Conservation (phyloP, 2,797 vertebrate species). For the Hyperoplus immaculatus region DNA sequence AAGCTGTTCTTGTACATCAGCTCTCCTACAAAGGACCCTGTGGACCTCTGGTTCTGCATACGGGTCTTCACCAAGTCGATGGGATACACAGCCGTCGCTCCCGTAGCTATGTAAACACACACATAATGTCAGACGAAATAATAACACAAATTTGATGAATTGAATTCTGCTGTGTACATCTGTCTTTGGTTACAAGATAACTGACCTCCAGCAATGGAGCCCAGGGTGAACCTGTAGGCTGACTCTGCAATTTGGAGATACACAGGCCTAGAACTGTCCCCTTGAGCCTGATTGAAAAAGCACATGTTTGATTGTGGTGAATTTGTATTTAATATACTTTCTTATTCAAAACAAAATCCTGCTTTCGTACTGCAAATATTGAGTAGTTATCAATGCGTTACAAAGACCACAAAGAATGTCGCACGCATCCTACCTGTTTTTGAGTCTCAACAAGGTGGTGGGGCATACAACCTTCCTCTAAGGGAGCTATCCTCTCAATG, state of each 20-base stretch:
- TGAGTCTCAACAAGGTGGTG: conserved; percentile 94
- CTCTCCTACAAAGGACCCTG: conserved; percentile 95
- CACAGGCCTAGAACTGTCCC: conserved; percentile 87
- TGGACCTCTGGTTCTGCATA: conserved; percentile 98
- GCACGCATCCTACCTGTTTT: conserved; percentile 87
- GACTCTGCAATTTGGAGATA: conserved; percentile 96
- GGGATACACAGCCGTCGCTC: conserved; percentile 97
- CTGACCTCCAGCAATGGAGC: conserved; percentile 97
- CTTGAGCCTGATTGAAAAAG: conserved; percentile 82
- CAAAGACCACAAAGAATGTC: neutral
- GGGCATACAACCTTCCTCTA: conserved; percentile 95
- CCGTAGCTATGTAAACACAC: conserved; percentile 87
- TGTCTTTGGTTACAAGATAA: conserved; percentile 19
- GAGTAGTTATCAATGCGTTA: neutral
- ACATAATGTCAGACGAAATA: conserved; percentile 3
- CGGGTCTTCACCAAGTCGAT: conserved; percentile 99
- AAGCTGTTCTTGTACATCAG: conserved; percentile 99
- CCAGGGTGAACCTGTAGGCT: conserved; percentile 95
- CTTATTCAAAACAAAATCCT: neutral
- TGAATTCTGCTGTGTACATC: neutral
- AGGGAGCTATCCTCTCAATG: conserved; percentile 96
- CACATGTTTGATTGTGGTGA: neutral
- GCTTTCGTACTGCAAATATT: neutral
- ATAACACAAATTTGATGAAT: neutral
- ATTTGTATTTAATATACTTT: neutral